phyloP scores from a whole-genome alignment of 2,797 vertebrate genomes.

The Ceryle rudis region DNA sequence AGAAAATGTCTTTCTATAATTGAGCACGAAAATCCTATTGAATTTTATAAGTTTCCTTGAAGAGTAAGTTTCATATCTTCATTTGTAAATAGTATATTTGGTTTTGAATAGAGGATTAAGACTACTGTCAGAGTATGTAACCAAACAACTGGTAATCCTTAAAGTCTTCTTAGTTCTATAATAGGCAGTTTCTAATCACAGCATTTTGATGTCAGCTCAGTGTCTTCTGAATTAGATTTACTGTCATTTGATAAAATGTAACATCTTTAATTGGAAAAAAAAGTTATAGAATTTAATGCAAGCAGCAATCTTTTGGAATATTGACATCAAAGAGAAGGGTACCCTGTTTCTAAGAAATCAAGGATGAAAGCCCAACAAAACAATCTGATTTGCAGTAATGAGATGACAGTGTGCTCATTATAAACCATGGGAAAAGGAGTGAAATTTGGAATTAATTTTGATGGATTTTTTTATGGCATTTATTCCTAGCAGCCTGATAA shows the following conservation, averaged over 20 bases:
- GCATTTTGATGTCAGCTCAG: constrained; percentile 43
- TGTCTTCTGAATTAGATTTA: constrained; percentile 58
- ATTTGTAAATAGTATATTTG: constrained; percentile 19
- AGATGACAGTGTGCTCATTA: background rate
- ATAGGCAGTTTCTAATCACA: constrained; percentile 42
- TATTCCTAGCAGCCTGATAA: background rate
- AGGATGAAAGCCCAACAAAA: background rate
- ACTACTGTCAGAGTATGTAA: background rate
- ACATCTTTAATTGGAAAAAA: background rate
- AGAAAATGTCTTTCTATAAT: background rate
- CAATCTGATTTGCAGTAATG: background rate
- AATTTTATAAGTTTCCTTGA: background rate
- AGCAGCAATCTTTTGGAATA: background rate
- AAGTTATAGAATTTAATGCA: background rate
- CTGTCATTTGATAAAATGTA: constrained; percentile 15
- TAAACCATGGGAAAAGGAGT: background rate
- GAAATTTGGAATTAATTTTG: background rate
- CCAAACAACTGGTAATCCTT: constrained; percentile 35
- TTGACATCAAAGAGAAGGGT: constrained; percentile 12
- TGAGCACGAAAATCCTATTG: background rate
- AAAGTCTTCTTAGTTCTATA: background rate
- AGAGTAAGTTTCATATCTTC: background rate
- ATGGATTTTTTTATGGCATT: background rate
- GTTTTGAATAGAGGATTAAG: constrained; percentile 51
- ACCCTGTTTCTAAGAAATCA: background rate